These are phyloP conservation scores for Brachystomella parvula DNA, from an alignment of 1,140 invertebrate species.

Conservation along the genomic window DNA sequence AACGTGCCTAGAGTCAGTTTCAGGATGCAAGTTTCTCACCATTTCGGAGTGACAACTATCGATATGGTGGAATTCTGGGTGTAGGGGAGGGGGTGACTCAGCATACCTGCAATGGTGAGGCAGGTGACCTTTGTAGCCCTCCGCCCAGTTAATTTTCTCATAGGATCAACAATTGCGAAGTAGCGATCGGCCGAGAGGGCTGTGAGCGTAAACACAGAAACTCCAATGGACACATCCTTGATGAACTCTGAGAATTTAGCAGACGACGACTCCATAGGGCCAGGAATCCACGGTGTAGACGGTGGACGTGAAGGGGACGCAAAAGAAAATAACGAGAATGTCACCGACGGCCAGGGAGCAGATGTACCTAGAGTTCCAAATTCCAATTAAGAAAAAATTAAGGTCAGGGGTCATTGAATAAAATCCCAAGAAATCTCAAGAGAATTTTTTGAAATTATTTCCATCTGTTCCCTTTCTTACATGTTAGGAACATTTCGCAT, in stretches of 20 bases:
- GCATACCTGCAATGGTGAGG: slow-evolving; percentile 50
- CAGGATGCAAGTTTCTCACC: too few species aligned
- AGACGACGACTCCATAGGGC: slow-evolving; percentile 67
- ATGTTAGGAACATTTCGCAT: slow-evolving; percentile 87
- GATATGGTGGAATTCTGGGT: too few species aligned
- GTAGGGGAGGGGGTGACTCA: too few species aligned
- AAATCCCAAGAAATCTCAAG: background rate
- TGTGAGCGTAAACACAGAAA: slow-evolving; percentile 85
- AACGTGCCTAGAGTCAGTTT: too few species aligned
- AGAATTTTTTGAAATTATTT: background rate
- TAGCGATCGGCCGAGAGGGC: slow-evolving; percentile 81
- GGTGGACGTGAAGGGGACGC: slow-evolving; percentile 67
- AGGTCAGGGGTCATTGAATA: slow-evolving; percentile 3
- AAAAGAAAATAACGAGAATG: slow-evolving; percentile 66
- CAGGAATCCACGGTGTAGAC: slow-evolving; percentile 77
- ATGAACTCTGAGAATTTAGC: slow-evolving; percentile 72
- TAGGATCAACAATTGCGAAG: slow-evolving; percentile 73
- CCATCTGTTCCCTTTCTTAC: slow-evolving; percentile 19
- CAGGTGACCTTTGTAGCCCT: slow-evolving; percentile 60
- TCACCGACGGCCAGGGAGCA: slow-evolving; percentile 69
- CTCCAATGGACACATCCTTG: slow-evolving; percentile 84
- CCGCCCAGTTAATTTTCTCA: slow-evolving; percentile 55
- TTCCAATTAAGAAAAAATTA: background rate
- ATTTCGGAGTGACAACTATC: too few species aligned
- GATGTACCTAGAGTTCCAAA: slow-evolving; percentile 52